These are phyloP conservation scores for Syritta pipiens DNA, from an alignment of 2,888 invertebrate species.

Conservation along the genomic window DNA sequence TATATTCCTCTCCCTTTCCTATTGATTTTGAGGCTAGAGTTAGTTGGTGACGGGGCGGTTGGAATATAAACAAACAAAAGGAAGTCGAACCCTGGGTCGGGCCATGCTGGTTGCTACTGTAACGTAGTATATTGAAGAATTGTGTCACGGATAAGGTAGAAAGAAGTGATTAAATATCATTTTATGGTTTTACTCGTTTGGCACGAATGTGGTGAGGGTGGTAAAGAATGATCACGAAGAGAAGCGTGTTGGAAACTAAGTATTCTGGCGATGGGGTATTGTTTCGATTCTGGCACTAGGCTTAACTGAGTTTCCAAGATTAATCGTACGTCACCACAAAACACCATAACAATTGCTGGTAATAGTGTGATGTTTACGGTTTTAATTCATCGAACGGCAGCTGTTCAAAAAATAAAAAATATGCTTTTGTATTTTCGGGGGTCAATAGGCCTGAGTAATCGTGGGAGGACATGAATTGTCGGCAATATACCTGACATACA, in stretches of 20 bases:
- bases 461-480: too few species aligned
- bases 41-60: too few species aligned
- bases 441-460: too few species aligned
- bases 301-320: not conserved
- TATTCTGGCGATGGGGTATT: not conserved
- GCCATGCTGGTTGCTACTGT: too few species aligned
- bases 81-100: too few species aligned
- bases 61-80: too few species aligned
- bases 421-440: too few species aligned
- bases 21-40: constrained; percentile 15
- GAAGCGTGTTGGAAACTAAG: not conserved
- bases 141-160: constrained; percentile 49
- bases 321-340: constrained; percentile 5
- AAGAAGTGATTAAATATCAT: constrained; percentile 40
- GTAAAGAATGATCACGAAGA: constrained; percentile 18
- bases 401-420: too few species aligned
- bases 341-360: not conserved
- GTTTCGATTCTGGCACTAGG: not conserved
- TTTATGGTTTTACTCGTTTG: constrained; percentile 35
- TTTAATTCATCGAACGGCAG: too few species aligned
- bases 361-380: too few species aligned
- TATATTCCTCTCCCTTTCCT: constrained; percentile 5
- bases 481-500: too few species aligned
- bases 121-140: constrained; percentile 18
- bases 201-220: not conserved